These are phyloP conservation scores for Eilema griseolum DNA, from an alignment of 2,888 invertebrate species.

Conservation along the genomic window DNA sequence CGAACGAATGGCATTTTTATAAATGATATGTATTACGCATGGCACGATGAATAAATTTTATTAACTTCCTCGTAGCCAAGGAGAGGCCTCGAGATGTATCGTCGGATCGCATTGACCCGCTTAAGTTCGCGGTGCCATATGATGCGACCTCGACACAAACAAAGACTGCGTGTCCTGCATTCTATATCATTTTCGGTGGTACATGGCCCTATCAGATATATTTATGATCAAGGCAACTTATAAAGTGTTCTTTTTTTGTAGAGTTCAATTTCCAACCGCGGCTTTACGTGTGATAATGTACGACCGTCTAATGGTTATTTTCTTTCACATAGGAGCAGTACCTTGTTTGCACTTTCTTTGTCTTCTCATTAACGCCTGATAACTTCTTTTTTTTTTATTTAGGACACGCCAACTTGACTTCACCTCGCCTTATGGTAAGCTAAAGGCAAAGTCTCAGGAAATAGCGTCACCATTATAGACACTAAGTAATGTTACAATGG, in stretches of 20 bases:
- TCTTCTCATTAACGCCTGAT: not conserved
- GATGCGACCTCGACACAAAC: conserved; percentile 53
- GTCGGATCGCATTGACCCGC: conserved; percentile 74
- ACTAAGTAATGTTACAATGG: too few species aligned
- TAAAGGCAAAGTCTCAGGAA: too few species aligned
- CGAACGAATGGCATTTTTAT: conserved; percentile 29
- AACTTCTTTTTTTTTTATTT: too few species aligned
- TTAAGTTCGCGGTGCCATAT: conserved; percentile 54
- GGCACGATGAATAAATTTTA: conserved; percentile 56
- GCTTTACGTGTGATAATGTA: not conserved
- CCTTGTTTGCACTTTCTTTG: not conserved
- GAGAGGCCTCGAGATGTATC: conserved; percentile 70
- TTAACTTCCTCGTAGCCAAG: conserved; percentile 66
- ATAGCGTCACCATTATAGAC: too few species aligned
- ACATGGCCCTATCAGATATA: conserved; percentile 41
- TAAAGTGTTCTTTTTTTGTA: not conserved
- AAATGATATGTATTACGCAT: conserved; percentile 36
- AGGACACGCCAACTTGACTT: too few species aligned
- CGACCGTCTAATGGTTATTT: not conserved
- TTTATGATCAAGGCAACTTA: conserved; percentile 31
- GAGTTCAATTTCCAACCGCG: not conserved
- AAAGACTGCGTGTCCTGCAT: conserved; percentile 61
- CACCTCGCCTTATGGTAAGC: too few species aligned
- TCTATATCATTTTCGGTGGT: conserved; percentile 48
- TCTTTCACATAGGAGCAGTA: not conserved